Evolutionary conservation across 1,140 invertebrate genomes (phyloP), one percentile per base, ranked within the genome.

Genomic region (Macrosteles quadrilineatus): DNA sequence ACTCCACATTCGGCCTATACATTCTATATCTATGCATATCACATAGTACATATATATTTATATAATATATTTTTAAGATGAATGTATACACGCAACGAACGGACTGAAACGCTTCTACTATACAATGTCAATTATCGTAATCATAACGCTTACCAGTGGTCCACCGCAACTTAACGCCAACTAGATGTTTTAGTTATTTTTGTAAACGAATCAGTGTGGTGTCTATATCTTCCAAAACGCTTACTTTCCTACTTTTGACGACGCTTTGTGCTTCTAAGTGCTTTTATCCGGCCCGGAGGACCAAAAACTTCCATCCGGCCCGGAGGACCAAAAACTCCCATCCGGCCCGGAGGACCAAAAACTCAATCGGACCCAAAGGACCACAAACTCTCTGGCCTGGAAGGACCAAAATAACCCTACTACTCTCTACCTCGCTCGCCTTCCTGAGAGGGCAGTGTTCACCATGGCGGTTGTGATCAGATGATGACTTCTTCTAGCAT

Each of bases 401-500:
- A n/a, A n/a, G n/a, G n/a, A n/a, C n/a, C n/a, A n/a, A n/a, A n/a
- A n/a, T n/a, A n/a, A n/a, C n/a, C n/a, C n/a, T n/a, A n/a, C n/a
- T n/a, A n/a, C n/a, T n/a, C n/a, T n/a, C n/a, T n/a, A n/a, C n/a
- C n/a, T n/a, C n/a, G n/a, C n/a, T n/a, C n/a, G n/a, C n/a, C n/a
- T n/a, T n/a, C n/a, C n/a, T n/a, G 32, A 36, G 32, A 36, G 32
- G 32, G 32, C 32, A 36, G 32, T 36, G 14, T 36, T 36, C 32
- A 27, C 40, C 62, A 64, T 32, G 68, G 57, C 36, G 67, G 57
- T 68, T 43, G 25, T 43, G 6, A 31, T 27, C 11, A 43, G 36
- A 45, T 55, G 23, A 73, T 73, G 73, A 71, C 73, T 31, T 63
- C 70, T 53, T 66, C 72, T 32, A 73, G 75, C 57, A 93, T 93